A percentile compares a stretch with the other conserved stretches of the same genome.
Conservation (phyloP, 2,888 invertebrate species). For the Periphyllus acericola region DNA sequence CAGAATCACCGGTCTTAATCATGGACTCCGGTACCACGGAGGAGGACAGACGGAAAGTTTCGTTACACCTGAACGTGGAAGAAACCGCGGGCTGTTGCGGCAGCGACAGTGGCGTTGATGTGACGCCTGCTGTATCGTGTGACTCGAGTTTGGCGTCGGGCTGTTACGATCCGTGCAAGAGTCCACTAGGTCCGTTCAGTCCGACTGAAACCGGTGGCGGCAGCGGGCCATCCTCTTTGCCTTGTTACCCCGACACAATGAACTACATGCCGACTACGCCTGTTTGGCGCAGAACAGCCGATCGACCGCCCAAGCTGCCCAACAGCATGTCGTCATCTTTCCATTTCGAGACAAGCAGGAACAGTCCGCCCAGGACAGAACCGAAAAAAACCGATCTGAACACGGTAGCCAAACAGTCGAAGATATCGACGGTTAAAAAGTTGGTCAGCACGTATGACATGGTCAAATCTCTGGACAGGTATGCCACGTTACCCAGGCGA, state of each 20-base stretch:
- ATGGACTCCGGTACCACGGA: constrained; percentile 34
- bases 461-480: constrained; percentile 75
- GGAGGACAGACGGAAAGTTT: neutral
- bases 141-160: constrained; percentile 83
- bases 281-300: constrained; percentile 38
- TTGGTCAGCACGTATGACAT: constrained; percentile 53
- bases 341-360: constrained; percentile 43
- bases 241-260: neutral
- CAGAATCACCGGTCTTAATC: neutral
- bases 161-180: constrained; percentile 68
- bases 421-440: constrained; percentile 54
- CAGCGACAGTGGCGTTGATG: constrained; percentile 79
- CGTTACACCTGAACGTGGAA: constrained; percentile 41
- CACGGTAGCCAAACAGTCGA: constrained; percentile 52
- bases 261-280: constrained; percentile 38
- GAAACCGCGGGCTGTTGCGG: constrained; percentile 72
- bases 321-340: constrained; percentile 53
- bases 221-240: constrained; percentile 39
- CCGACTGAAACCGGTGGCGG: constrained; percentile 24
- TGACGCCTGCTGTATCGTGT: constrained; percentile 67
- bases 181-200: constrained; percentile 54
- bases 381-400: constrained; percentile 46
- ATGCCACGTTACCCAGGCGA: constrained; percentile 81
- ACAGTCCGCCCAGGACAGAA: constrained; percentile 28
- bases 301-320: constrained; percentile 36